A percentile compares a stretch with the other conserved stretches of the same genome.
These are phyloP conservation scores for Oikopleura vanhoeffeni DNA, from an alignment of 23 tunicate genomes.

Conservation along the genomic window DNA sequence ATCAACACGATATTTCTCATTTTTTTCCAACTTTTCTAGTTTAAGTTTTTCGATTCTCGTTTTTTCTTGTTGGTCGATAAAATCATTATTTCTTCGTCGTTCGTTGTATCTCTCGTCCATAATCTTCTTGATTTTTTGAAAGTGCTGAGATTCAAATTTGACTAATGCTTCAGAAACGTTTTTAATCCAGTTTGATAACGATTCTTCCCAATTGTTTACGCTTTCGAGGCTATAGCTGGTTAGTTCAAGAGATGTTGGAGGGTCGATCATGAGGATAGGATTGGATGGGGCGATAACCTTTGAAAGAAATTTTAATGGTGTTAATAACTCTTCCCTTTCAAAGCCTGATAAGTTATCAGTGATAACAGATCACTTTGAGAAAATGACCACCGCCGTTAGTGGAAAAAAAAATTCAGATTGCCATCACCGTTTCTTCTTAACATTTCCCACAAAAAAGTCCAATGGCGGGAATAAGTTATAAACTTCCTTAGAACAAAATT, in stretches of 20 bases:
- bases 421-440: too few relatives aligned
- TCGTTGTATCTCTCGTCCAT: background rate
- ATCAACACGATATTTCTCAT: too few relatives aligned
- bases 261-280: background rate
- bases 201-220: background rate
- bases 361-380: too few relatives aligned
- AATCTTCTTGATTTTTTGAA: background rate
- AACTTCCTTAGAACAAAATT: too few relatives aligned
- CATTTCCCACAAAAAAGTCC: too few relatives aligned
- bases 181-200: background rate
- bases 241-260: background rate
- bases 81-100: background rate
- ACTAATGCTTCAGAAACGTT: background rate
- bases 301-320: too few relatives aligned
- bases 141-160: background rate
- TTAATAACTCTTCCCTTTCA: too few relatives aligned
- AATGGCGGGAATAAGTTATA: too few relatives aligned
- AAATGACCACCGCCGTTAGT: too few relatives aligned
- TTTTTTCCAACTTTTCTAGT: too few relatives aligned
- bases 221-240: background rate
- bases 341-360: too few relatives aligned
- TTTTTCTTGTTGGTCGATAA: background rate
- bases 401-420: too few relatives aligned
- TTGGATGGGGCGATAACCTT: background rate
- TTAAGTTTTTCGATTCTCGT: background rate